Percentiles rank a stretch among this genome's conserved stretches.
Evolutionary conservation across 2,888 invertebrate genomes (phyloP).

Genomic region (Metallyticus violacea): DNA sequence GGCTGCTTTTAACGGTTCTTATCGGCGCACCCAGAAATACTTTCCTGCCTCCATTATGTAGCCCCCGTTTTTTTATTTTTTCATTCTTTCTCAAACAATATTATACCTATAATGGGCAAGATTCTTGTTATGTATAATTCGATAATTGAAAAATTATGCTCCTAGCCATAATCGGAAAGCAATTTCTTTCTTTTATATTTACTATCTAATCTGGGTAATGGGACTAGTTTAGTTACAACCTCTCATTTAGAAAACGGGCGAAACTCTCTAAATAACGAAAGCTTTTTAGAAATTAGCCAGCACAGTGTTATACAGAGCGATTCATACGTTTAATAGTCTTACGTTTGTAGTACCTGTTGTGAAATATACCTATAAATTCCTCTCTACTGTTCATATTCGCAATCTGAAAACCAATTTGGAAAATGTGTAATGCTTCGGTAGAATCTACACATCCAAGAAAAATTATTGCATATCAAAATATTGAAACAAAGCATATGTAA

Average conservation of each 20-base stretch:
- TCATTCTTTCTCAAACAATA: background rate
- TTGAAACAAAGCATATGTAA: too few species aligned
- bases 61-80: background rate
- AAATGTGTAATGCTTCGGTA: too few species aligned
- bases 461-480: too few species aligned
- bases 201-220: too few species aligned
- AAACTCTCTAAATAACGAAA: background rate
- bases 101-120: background rate
- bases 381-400: too few species aligned
- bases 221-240: background rate
- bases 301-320: too few species aligned
- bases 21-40: background rate
- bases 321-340: too few species aligned
- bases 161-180: background rate
- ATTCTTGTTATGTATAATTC: background rate
- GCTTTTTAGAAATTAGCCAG: too few species aligned
- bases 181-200: background rate
- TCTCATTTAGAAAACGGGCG: background rate
- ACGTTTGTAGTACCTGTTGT: too few species aligned
- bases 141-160: background rate
- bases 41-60: background rate
- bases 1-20: background rate
- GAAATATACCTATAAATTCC: too few species aligned
- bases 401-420: too few species aligned
- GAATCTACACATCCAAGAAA: too few species aligned